Conservation (phyloP, 2,888 invertebrate species). For the Gandaritis pyraliata region DNA sequence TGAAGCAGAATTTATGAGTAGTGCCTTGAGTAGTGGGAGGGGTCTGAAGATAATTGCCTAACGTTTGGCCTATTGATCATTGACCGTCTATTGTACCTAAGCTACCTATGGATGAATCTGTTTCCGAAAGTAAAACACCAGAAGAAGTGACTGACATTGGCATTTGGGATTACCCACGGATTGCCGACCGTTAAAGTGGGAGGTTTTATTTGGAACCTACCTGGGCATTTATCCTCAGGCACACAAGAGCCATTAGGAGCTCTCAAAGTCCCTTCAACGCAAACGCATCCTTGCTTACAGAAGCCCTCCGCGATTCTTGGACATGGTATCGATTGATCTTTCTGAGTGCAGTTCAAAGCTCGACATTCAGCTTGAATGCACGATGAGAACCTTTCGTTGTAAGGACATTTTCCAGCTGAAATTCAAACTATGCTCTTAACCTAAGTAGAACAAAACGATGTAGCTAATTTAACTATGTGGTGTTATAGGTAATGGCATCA, state of each 20-base stretch:
- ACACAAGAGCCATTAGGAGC: conserved; percentile 34
- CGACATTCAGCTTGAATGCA: conserved; percentile 46
- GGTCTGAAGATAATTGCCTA: too few species aligned
- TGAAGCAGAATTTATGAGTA: not conserved
- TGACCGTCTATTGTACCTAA: too few species aligned
- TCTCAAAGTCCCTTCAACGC: conserved; percentile 37
- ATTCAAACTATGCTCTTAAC: conserved; percentile 4
- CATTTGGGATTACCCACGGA: too few species aligned
- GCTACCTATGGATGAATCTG: too few species aligned
- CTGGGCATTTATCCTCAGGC: conserved; percentile 33
- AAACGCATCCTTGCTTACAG: conserved; percentile 40
- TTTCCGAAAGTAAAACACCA: too few species aligned
- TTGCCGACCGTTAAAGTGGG: too few species aligned
- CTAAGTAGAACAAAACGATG: not conserved
- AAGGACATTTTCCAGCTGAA: conserved; percentile 43
- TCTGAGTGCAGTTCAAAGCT: conserved; percentile 43
- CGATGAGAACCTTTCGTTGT: conserved; percentile 42
- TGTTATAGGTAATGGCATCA: too few species aligned
- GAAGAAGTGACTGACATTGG: too few species aligned
- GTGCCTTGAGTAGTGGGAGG: too few species aligned
- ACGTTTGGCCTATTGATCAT: too few species aligned
- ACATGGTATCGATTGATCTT: conserved; percentile 38
- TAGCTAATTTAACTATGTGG: too few species aligned
- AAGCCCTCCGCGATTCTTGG: conserved; percentile 13
- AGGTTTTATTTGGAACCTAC: conserved; percentile 8